Base-by-base conservation (phyloP, 2,113 vertebrate genomes). In the Cynocephalus volans region DNA sequence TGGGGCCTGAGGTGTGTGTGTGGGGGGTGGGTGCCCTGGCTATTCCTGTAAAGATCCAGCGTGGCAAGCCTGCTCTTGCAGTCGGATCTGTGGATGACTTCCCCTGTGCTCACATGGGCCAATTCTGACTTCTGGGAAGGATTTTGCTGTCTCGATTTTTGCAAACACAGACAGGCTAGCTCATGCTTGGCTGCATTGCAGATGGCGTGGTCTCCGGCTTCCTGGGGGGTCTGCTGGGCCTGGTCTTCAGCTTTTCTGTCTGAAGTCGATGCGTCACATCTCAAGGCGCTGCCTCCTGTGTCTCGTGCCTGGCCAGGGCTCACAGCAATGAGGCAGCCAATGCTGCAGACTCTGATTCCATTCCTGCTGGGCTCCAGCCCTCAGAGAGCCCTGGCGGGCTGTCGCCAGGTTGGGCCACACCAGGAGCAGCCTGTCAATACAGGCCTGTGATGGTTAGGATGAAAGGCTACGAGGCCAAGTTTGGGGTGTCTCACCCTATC, bases 71-170 rank as follows among this genome's bases (percentile, higher is more conserved):
- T 3, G 14, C 24, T 33, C 28, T 73, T 52, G 24, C 10, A 0
- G 13, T 26, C 0, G 8, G 54, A 33, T 84, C 77, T 62, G 18
- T 6, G 1, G 26, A 21, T 72, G 50, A 80, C 67, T 83, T 69
- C 41, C 70, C 12, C 11, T 11, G 41, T 1, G 9, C 24, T 77
- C 64, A 8, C 28, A 1, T 0, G 1, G 67, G 73, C 84, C 75
- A 33, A 0, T 60, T 56, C 79, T 23, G 88, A 73, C 88, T 93
- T 95, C 80, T 48, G 91, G 72, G 88, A 90, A 94, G 91, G 28
- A n/a, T 2, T 0, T 48, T 24, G 76, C 67, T n/a, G 52, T 84
- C 81, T 72, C 1, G 2, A 19, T 10, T 88, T 94, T 31, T 88
- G 65, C 88, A 81, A 41, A 92, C 80, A 26, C 31, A 83, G 97